phyloP scores from a whole-genome alignment of 2,888 invertebrate genomes.

The Nomada flava region DNA sequence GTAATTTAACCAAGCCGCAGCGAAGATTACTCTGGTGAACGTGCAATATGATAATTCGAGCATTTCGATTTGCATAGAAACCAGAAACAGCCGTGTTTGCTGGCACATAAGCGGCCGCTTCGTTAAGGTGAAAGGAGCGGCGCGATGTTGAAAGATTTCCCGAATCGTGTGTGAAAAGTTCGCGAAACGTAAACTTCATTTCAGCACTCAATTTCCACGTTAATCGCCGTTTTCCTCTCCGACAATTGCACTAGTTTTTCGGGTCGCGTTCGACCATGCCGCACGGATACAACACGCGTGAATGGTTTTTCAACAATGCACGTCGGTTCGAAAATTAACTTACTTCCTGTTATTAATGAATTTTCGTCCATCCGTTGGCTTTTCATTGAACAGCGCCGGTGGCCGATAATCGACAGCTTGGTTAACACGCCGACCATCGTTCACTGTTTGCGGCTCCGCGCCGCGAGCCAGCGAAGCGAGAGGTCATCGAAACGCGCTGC shows the following conservation, averaged over 20 bases:
- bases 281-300: not conserved
- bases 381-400: not conserved
- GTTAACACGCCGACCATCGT: not conserved
- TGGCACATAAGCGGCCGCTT: not conserved
- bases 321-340: not conserved
- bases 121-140: slow-evolving; percentile 9
- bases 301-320: not conserved
- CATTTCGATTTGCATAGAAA: slow-evolving; percentile 48
- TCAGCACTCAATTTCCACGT: not conserved
- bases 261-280: not conserved
- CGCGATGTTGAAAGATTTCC: not conserved
- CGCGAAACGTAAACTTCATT: not conserved
- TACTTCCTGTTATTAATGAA: not conserved
- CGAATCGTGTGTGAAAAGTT: slow-evolving; percentile 2
- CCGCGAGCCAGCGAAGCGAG: not conserved
- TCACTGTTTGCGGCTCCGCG: not conserved
- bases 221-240: not conserved
- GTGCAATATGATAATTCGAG: slow-evolving; percentile 50
- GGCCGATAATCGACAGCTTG: slow-evolving; percentile 1
- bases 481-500: not conserved
- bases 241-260: not conserved
- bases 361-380: not conserved
- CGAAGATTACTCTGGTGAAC: slow-evolving; percentile 34
- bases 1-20: slow-evolving; percentile 30
- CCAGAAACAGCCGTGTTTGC: slow-evolving; percentile 28